phyloP scores from a whole-genome alignment of 2,113 vertebrate genomes.

The Lethenteron reissneri region DNA sequence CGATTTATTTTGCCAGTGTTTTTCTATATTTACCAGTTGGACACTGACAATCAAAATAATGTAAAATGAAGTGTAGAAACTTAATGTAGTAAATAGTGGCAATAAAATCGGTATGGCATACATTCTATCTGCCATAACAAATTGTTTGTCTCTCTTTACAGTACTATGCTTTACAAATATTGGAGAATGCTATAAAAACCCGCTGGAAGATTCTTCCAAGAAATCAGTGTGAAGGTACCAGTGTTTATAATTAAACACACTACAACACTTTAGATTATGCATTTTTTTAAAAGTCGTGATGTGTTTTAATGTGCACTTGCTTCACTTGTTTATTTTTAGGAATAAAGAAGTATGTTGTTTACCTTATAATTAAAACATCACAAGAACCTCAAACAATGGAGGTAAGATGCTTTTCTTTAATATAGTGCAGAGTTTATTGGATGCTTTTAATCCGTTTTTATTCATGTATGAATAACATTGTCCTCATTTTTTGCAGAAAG shows the following conservation, averaged over 20 bases:
- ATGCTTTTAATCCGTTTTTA: constrained; percentile 6
- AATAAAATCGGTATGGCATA: constrained; percentile 8
- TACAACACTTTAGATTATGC: no score
- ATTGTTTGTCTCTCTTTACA: constrained; percentile 46
- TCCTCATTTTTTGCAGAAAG: constrained; percentile 34
- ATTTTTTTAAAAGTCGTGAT: no score
- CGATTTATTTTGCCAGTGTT: no score
- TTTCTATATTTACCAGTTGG: no score
- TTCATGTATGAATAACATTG: constrained; percentile 8
- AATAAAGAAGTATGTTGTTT: constrained; percentile 91
- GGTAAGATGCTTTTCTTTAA: constrained; percentile 28
- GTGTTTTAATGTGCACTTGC: background rate
- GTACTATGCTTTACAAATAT: constrained; percentile 95
- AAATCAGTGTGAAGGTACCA: constrained; percentile 83
- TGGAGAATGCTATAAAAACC: constrained; percentile 94
- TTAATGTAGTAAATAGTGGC: no score
- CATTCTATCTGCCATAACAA: constrained; percentile 14
- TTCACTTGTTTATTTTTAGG: constrained; percentile 28
- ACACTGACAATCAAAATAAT: no score
- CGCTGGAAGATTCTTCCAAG: constrained; percentile 96
- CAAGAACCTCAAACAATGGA: constrained; percentile 69
- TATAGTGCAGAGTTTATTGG: no score
- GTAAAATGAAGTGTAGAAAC: no score
- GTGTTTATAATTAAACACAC: background rate
- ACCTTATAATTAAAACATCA: constrained; percentile 87